A percentile compares a stretch with the other conserved stretches of the same genome.
Conservation (phyloP, 2,113 vertebrate species). For the Argyrosomus japonicus region DNA sequence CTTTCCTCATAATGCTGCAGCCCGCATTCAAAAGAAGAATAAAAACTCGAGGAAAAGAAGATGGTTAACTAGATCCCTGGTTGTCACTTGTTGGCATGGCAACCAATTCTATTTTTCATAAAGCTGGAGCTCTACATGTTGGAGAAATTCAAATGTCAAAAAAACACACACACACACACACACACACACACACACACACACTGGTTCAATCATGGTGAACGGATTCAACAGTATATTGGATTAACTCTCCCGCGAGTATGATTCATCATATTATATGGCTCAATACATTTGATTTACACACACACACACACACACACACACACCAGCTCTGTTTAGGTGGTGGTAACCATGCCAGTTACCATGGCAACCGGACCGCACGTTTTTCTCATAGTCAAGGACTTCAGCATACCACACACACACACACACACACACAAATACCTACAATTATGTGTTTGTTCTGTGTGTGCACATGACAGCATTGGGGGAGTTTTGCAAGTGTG, state of each 20-base stretch:
- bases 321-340: slow-evolving; percentile 75
- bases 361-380: slow-evolving; percentile 81
- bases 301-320: slow-evolving; percentile 36
- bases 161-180: slow-evolving; percentile 19
- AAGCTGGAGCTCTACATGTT: slow-evolving; percentile 32
- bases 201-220: neutral
- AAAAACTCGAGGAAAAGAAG: slow-evolving; percentile 21
- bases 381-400: slow-evolving; percentile 77
- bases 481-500: slow-evolving; percentile 4
- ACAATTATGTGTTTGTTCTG: slow-evolving; percentile 17
- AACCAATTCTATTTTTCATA: slow-evolving; percentile 65
- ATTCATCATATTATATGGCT: slow-evolving; percentile 21
- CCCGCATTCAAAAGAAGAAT: neutral
- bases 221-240: slow-evolving; percentile 5
- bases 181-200: slow-evolving; percentile 1
- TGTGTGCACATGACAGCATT: neutral
- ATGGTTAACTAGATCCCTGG: slow-evolving; percentile 45
- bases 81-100: slow-evolving; percentile 68
- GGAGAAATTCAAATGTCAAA: slow-evolving; percentile 35
- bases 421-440: slow-evolving; percentile 21
- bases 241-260: slow-evolving; percentile 7
- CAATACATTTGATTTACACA: slow-evolving; percentile 26
- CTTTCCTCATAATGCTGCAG: neutral
- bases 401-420: slow-evolving; percentile 75
- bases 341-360: slow-evolving; percentile 82